Conservation (phyloP, 2,113 vertebrate genomes). For the human region DNA sequence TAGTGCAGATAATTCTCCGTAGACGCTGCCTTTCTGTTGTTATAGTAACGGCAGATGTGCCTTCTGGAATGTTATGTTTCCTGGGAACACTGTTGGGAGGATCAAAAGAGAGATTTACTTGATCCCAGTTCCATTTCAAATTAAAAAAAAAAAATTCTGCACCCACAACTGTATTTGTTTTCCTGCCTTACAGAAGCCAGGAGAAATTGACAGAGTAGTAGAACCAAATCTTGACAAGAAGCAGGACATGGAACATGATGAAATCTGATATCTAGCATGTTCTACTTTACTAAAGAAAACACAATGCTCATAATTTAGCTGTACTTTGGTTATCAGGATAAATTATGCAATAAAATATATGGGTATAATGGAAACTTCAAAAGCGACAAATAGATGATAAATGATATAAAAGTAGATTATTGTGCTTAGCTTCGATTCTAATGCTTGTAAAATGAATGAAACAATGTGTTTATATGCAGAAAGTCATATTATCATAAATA, state of each 20-base stretch:
- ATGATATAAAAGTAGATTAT: conserved; percentile 76
- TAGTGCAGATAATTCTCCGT: neutral
- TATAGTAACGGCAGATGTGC: conserved; percentile 47
- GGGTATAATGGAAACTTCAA: conserved; percentile 78
- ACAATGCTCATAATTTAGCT: conserved; percentile 74
- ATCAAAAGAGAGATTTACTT: neutral
- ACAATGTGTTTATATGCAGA: conserved; percentile 77
- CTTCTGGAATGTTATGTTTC: conserved; percentile 34
- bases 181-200: conserved; percentile 40
- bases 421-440: conserved; percentile 80
- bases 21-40: conserved; percentile 47
- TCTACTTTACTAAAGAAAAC: conserved; percentile 69
- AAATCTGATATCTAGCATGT: conserved; percentile 56
- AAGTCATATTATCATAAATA: conserved; percentile 80
- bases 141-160: neutral
- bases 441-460: conserved; percentile 81
- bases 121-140: neutral
- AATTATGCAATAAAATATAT: conserved; percentile 72
- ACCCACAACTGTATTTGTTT: conserved; percentile 53
- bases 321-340: conserved; percentile 78
- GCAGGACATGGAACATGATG: conserved; percentile 42
- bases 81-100: conserved; percentile 1
- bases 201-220: conserved; percentile 56
- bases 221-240: conserved; percentile 62
- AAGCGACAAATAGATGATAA: conserved; percentile 77